Percentiles rank a stretch among this genome's conserved stretches.
Evolutionary conservation across 2,888 invertebrate genomes (phyloP).

Genomic region (Lasioglossum villosulum): DNA sequence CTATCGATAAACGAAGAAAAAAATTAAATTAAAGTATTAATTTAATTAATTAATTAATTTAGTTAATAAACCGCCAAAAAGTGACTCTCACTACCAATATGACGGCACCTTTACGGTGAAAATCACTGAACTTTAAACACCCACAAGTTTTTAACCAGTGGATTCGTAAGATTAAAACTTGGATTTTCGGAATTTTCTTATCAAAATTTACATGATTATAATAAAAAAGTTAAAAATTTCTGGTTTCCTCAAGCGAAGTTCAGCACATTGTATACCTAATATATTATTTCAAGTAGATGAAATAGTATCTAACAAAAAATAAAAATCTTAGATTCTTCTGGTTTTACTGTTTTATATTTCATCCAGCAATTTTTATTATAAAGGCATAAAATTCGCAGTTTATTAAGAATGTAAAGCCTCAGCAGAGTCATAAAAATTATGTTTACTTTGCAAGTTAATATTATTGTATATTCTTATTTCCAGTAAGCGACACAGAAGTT

Average conservation of each 20-base stretch:
- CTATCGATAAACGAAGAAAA: background rate
- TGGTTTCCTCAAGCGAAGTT: too few species aligned
- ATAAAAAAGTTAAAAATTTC: too few species aligned
- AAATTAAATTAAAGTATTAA: background rate
- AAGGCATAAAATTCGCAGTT: background rate
- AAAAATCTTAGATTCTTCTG: background rate
- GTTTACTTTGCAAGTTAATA: background rate
- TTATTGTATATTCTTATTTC: background rate
- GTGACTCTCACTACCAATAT: too few species aligned
- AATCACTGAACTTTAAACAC: too few species aligned
- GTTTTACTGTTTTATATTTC: background rate
- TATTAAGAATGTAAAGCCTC: background rate
- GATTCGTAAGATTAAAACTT: too few species aligned
- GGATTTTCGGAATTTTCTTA: too few species aligned
- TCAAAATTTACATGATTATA: too few species aligned
- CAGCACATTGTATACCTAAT: background rate
- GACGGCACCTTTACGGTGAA: too few species aligned
- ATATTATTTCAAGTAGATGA: background rate
- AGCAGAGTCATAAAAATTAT: background rate
- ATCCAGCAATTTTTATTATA: background rate
- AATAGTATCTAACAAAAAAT: background rate
- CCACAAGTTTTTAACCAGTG: too few species aligned
- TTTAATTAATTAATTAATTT: too few species aligned
- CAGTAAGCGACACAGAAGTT: background rate
- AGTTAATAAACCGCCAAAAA: too few species aligned